Percentiles rank a stretch among this genome's conserved stretches.
phyloP scores from a whole-genome alignment of 2,888 invertebrate species.

The Aspidapion aeneum region DNA sequence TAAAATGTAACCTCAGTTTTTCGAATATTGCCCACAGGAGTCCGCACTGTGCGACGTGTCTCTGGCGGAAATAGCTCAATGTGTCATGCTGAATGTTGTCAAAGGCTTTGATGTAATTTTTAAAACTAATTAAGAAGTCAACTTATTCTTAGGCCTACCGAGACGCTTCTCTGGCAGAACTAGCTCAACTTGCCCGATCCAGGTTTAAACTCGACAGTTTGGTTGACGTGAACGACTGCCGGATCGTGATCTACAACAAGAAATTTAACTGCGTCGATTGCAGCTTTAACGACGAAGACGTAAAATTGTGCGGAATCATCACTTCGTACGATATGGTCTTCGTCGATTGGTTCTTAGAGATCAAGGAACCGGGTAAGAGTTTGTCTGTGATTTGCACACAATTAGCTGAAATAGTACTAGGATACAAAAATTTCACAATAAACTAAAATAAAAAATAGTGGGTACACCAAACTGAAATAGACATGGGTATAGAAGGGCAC shows the following conservation, averaged over 20 bases:
- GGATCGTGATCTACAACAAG: conserved; percentile 68
- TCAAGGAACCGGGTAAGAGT: conserved; percentile 52
- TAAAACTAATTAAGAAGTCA: too few relatives aligned
- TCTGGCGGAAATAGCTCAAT: too few relatives aligned
- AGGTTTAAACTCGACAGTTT: conserved; percentile 56
- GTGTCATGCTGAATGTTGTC: too few relatives aligned
- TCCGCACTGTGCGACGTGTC: too few relatives aligned
- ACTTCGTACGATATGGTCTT: conserved; percentile 38
- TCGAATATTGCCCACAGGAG: too few relatives aligned
- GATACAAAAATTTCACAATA: too few relatives aligned
- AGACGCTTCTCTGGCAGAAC: conserved; percentile 57
- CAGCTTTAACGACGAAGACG: conserved; percentile 61
- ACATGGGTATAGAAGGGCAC: too few relatives aligned
- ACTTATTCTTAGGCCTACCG: conserved; percentile 16
- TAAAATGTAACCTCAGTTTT: too few relatives aligned
- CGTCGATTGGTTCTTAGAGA: conserved; percentile 65
- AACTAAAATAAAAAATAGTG: too few relatives aligned
- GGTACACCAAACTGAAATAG: too few relatives aligned
- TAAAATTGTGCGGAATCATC: conserved; percentile 44
- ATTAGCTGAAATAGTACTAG: too few relatives aligned
- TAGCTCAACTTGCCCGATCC: conserved; percentile 59
- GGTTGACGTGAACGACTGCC: conserved; percentile 62
- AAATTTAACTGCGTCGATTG: conserved; percentile 60
- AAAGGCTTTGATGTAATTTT: too few relatives aligned
- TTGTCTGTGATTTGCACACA: not conserved